A percentile compares a stretch with the other conserved stretches of the same genome.
phyloP scores from a whole-genome alignment of 2,113 vertebrate genomes.

The Xyrauchen texanus region DNA sequence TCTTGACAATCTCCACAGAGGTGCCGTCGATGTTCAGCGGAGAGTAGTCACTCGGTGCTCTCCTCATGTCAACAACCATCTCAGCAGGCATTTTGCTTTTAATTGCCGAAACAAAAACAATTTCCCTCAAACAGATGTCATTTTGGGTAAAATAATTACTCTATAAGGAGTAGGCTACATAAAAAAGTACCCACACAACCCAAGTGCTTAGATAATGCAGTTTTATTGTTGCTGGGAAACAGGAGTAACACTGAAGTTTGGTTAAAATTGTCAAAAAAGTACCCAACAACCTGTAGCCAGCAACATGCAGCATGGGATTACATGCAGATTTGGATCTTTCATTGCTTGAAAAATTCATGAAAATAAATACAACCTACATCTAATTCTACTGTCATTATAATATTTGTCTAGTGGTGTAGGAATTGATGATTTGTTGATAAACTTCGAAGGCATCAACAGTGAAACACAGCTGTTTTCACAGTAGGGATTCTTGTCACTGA shows the following conservation, averaged over 20 bases:
- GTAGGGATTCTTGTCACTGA: background rate
- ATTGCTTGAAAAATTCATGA: too few species aligned
- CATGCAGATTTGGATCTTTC: background rate
- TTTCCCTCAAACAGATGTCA: constrained; percentile 16
- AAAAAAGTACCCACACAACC: constrained; percentile 5
- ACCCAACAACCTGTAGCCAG: background rate
- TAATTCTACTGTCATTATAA: background rate
- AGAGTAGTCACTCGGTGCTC: too few species aligned
- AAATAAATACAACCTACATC: too few species aligned
- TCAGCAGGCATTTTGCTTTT: background rate
- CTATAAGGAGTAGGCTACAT: background rate
- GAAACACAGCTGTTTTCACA: background rate
- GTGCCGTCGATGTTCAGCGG: too few species aligned
- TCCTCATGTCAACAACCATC: too few species aligned
- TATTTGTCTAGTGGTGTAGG: background rate
- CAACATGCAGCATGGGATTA: background rate
- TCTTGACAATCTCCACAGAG: too few species aligned
- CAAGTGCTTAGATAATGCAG: background rate
- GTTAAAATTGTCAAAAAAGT: background rate
- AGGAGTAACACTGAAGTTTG: constrained; percentile 14
- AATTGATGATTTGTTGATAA: background rate
- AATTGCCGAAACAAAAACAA: too few species aligned
- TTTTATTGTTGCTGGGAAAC: constrained; percentile 35
- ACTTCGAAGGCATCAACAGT: background rate
- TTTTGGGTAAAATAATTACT: background rate